Percentiles rank a stretch among this genome's conserved stretches.
phyloP scores from a whole-genome alignment of 64 coral and sea anemone genomes.

The Exaiptasia diaphana region DNA sequence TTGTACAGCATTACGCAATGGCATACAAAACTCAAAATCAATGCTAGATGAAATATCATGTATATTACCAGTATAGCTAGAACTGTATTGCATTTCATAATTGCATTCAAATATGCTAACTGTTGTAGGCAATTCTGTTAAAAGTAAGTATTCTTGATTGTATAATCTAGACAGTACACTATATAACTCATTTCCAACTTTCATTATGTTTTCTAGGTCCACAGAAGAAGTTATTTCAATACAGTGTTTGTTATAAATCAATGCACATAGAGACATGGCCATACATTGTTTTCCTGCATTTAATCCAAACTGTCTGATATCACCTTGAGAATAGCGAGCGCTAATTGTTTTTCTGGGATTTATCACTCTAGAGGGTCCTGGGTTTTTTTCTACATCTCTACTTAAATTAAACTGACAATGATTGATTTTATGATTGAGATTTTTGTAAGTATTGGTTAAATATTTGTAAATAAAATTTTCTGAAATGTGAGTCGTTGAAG shows the following conservation, averaged over 20 bases:
- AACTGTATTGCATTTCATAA: too few species aligned
- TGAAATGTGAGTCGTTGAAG: background rate
- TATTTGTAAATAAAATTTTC: background rate
- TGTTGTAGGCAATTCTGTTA: too few species aligned
- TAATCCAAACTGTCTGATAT: slow-evolving; percentile 26
- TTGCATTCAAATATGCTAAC: too few species aligned
- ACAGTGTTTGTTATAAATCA: slow-evolving; percentile 42
- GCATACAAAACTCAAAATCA: slow-evolving; percentile 11
- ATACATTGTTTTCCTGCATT: slow-evolving; percentile 56
- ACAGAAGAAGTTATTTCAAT: slow-evolving; percentile 38
- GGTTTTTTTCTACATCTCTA: slow-evolving; percentile 60
- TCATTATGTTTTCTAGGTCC: slow-evolving; percentile 25
- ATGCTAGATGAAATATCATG: slow-evolving; percentile 15
- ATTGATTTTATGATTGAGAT: slow-evolving; percentile 46
- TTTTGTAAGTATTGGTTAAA: slow-evolving; percentile 36
- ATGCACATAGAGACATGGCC: slow-evolving; percentile 41
- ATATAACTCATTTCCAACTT: slow-evolving; percentile 60
- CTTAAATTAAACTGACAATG: slow-evolving; percentile 35
- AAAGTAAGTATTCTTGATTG: slow-evolving; percentile 10
- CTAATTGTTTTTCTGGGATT: slow-evolving; percentile 45
- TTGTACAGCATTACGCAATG: slow-evolving; percentile 43
- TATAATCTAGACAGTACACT: slow-evolving; percentile 33
- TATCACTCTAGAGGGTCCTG: slow-evolving; percentile 37
- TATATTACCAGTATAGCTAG: slow-evolving; percentile 65
- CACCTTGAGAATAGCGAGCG: slow-evolving; percentile 41